A percentile compares a stretch with the other conserved stretches of the same genome.
These are phyloP conservation scores for Xiphophorus maculatus DNA, from an alignment of 2,113 vertebrate genomes.

Conservation along the genomic window DNA sequence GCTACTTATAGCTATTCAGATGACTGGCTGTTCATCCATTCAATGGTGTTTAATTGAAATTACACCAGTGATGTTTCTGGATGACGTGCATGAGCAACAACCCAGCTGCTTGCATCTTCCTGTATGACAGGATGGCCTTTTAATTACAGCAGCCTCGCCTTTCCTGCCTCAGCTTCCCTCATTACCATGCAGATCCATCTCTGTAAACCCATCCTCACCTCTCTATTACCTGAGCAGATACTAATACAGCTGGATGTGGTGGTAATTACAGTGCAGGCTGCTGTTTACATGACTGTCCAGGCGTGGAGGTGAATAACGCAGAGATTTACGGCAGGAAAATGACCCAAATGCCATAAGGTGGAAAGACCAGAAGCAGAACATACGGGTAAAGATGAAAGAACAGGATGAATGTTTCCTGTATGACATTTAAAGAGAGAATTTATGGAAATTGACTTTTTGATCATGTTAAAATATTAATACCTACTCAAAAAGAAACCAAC, in stretches of 20 bases:
- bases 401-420: no score
- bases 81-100: constrained; percentile 4
- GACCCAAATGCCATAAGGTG: constrained; percentile 9
- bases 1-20: not conserved
- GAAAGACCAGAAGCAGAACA: not conserved
- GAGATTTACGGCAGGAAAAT: constrained; percentile 26
- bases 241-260: constrained; percentile 22
- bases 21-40: not conserved
- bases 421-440: no score
- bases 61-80: not conserved
- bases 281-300: constrained; percentile 20
- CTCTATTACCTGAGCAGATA: constrained; percentile 12
- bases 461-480: no score
- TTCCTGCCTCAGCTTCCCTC: constrained; percentile 9
- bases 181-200: constrained; percentile 29
- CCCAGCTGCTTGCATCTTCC: not conserved
- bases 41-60: not conserved
- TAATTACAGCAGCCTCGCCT: constrained; percentile 5
- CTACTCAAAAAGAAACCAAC: no score
- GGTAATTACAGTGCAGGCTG: constrained; percentile 23
- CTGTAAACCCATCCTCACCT: not conserved
- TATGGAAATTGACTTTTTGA: no score
- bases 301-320: constrained; percentile 16
- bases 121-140: not conserved
- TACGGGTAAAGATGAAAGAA: constrained; percentile 1